Evolutionary conservation across 2,113 vertebrate species (phyloP).

Genomic region (Paralichthys olivaceus): DNA sequence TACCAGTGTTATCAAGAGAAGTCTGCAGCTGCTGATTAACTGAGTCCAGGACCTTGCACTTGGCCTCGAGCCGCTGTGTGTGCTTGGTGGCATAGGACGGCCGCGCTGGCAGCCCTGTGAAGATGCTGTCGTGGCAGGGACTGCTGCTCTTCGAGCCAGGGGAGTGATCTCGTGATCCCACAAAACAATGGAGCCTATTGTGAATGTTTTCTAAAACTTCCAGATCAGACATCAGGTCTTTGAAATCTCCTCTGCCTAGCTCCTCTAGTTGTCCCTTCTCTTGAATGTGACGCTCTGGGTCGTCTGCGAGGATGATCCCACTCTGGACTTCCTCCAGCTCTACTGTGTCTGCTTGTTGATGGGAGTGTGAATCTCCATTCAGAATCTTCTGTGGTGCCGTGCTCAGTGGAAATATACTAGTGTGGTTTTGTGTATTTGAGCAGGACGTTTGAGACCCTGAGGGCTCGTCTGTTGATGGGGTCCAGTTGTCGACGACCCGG

Average conservation of each 20-base stretch:
- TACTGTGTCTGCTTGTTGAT: constrained; percentile 4
- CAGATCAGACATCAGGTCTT: constrained; percentile 59
- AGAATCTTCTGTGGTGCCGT: constrained; percentile 2
- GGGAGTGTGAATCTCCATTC: constrained; percentile 46
- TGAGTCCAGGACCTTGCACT: constrained; percentile 71
- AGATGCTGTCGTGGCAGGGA: constrained; percentile 68
- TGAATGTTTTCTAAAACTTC: constrained; percentile 86
- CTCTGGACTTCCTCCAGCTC: constrained; percentile 34
- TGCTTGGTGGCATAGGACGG: constrained; percentile 69
- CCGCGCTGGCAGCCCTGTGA: constrained; percentile 73
- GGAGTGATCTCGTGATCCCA: constrained; percentile 40
- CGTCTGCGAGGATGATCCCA: constrained; percentile 63
- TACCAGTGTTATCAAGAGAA: constrained; percentile 81
- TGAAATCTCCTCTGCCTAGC: constrained; percentile 71
- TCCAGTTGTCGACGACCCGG: constrained; percentile 9
- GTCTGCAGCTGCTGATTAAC: constrained; percentile 79
- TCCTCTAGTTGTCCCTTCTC: constrained; percentile 87
- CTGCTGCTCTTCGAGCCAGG: constrained; percentile 53
- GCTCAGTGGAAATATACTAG: not conserved
- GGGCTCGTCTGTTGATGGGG: constrained; percentile 21
- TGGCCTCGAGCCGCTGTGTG: constrained; percentile 74
- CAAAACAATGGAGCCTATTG: constrained; percentile 43
- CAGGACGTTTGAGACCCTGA: constrained; percentile 21
- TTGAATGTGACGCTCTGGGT: constrained; percentile 75
- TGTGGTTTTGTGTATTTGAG: not conserved